Percentiles rank a stretch among this genome's conserved stretches.
These are phyloP conservation scores for Branchinecta sandiegonensis DNA, from an alignment of 2,888 invertebrate species.

Conservation along the genomic window DNA sequence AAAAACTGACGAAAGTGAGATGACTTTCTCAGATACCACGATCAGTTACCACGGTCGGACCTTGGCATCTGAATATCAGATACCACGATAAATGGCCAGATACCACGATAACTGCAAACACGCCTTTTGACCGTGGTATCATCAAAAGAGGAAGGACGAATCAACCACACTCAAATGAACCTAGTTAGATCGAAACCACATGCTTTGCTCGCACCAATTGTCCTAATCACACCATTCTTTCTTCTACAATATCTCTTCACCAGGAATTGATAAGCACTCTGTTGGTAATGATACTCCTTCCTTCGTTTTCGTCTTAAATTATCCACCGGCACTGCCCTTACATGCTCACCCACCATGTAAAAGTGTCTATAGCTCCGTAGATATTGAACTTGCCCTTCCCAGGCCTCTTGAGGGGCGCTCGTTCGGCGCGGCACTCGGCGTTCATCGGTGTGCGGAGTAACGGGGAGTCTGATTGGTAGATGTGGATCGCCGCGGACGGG, in stretches of 20 bases:
- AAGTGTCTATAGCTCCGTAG: constrained; percentile 5
- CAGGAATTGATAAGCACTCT: constrained; percentile 7
- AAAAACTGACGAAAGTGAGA: no score
- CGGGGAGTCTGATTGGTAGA: neutral
- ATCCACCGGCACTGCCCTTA: neutral
- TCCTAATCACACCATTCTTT: constrained; percentile 4
- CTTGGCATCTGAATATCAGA: no score
- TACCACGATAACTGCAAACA: no score
- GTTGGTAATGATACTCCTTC: neutral
- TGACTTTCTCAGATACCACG: no score
- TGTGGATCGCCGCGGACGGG: neutral
- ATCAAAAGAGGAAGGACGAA: no score
- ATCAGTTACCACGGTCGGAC: no score
- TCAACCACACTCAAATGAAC: no score
- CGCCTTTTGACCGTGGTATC: no score
- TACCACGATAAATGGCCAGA: no score
- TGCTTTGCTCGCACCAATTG: neutral
- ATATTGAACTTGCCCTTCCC: neutral
- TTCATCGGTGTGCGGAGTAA: neutral
- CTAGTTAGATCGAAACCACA: neutral
- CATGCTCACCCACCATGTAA: constrained; percentile 13
- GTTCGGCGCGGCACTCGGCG: neutral
- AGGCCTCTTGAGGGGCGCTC: neutral
- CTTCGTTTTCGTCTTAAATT: neutral
- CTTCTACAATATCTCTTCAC: constrained; percentile 13